Conservation (phyloP, 2,797 vertebrate genomes). For the Lutra lutra region DNA sequence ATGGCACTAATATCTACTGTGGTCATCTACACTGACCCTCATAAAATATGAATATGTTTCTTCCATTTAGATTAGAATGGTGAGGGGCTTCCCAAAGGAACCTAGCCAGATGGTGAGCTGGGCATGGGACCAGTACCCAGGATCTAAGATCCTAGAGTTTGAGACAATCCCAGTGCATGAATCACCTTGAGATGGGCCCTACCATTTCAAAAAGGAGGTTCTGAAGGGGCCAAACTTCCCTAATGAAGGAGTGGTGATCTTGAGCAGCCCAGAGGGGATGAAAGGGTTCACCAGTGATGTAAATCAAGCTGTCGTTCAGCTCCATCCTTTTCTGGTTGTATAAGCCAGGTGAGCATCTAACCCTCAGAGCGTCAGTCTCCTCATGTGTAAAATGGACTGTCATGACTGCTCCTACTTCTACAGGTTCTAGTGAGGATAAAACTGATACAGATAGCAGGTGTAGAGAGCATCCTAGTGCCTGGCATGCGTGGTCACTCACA, state of each 20-base stretch:
- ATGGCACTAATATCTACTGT: not conserved
- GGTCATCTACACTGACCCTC: not conserved
- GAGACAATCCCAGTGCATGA: not conserved
- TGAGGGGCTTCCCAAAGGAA: not conserved
- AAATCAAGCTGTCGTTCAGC: too few relatives aligned
- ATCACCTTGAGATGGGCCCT: not conserved
- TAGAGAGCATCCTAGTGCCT: not conserved
- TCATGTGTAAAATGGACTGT: not conserved
- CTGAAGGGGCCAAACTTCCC: not conserved
- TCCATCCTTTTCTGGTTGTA: not conserved
- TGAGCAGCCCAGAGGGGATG: not conserved
- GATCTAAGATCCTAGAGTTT: not conserved
- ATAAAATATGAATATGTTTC: not conserved
- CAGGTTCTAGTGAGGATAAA: not conserved
- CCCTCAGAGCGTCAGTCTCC: not conserved
- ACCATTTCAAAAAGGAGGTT: not conserved
- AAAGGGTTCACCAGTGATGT: not conserved
- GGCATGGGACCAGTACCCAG: not conserved
- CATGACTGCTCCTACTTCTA: not conserved
- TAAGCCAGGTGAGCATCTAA: not conserved
- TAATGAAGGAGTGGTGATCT: not conserved
- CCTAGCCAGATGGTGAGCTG: not conserved
- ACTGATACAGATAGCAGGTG: not conserved
- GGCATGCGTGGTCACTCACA: not conserved
- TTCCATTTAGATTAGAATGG: not conserved